A percentile compares a stretch with the other conserved stretches of the same genome.
phyloP scores from a whole-genome alignment of 2,888 invertebrate genomes.

The Lasioglossum villosulum region DNA sequence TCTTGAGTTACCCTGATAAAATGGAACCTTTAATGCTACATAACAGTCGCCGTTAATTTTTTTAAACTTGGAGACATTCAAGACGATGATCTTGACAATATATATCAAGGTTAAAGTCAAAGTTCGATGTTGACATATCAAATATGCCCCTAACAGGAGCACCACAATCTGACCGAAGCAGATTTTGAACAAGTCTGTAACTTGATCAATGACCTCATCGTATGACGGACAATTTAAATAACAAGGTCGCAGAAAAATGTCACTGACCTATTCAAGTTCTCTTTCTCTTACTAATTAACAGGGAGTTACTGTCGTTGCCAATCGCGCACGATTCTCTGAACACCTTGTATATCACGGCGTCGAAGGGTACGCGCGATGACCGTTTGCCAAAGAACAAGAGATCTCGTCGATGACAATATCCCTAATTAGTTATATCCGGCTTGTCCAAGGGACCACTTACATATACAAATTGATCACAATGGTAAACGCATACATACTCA shows the following conservation, averaged over 20 bases:
- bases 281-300: too few species aligned
- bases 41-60: neutral
- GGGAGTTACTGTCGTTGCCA: neutral
- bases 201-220: neutral
- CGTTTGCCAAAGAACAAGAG: constrained; percentile 56
- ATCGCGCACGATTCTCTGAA: neutral
- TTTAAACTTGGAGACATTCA: neutral
- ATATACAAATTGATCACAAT: constrained; percentile 71
- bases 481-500: constrained; percentile 60
- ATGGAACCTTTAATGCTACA: neutral
- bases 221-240: neutral
- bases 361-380: constrained; percentile 48
- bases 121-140: neutral
- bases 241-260: neutral
- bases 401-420: constrained; percentile 44
- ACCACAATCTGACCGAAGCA: neutral
- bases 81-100: neutral
- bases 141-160: neutral
- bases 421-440: constrained; percentile 59
- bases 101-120: neutral
- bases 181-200: neutral
- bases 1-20: neutral
- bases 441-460: constrained; percentile 58
- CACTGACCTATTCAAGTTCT: neutral
- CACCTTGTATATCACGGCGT: constrained; percentile 14